These are phyloP conservation scores for Diadophis punctatus DNA, from an alignment of 2,113 vertebrate species.

Conservation along the genomic window DNA sequence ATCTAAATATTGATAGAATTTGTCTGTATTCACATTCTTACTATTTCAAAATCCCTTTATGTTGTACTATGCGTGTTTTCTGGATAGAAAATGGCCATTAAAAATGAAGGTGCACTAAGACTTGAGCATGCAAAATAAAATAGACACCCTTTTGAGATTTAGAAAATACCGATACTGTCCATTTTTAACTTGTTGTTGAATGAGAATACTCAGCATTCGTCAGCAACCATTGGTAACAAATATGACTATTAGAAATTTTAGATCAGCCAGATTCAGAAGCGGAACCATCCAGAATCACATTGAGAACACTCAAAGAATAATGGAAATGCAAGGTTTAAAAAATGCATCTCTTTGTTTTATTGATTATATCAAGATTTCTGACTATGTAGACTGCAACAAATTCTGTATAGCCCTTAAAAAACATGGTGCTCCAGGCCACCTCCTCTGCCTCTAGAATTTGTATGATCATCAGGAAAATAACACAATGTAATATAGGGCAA, in stretches of 20 bases:
- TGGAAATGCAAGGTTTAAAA: not conserved
- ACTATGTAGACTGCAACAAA: not conserved
- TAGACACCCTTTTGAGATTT: not conserved
- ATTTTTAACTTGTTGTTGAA: not conserved
- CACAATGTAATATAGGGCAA: not conserved
- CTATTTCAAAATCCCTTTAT: constrained; percentile 12
- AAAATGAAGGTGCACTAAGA: not conserved
- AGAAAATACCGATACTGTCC: constrained; percentile 8
- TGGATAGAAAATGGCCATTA: constrained; percentile 18
- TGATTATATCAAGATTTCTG: not conserved
- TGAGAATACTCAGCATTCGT: not conserved
- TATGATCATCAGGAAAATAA: not conserved
- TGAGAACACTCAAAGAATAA: not conserved
- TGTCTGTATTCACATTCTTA: constrained; percentile 19
- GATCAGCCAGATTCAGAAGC: not conserved
- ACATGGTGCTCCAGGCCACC: not conserved
- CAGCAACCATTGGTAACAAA: not conserved
- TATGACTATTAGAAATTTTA: too few relatives aligned
- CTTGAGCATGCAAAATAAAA: not conserved
- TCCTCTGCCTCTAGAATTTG: not conserved
- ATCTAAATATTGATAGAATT: not conserved
- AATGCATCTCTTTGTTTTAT: not conserved
- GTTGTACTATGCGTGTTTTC: not conserved
- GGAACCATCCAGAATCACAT: not conserved
- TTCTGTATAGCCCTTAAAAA: not conserved